phyloP scores from a whole-genome alignment of 1,140 invertebrate species.

The Drosophila biarmipes region DNA sequence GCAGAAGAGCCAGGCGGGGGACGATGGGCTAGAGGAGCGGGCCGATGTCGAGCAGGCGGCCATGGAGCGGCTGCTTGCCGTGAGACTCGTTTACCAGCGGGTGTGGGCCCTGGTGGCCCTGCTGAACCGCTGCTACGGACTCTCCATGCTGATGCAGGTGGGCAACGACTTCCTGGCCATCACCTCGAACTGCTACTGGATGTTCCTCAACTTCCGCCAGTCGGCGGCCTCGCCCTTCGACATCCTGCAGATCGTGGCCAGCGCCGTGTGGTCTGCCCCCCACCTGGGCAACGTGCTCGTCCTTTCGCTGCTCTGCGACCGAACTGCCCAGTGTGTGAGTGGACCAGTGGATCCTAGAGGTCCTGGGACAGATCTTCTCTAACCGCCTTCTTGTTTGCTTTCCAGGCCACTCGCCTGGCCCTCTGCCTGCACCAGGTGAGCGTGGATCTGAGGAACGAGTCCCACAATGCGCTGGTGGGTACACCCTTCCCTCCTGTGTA shows the following conservation, averaged over 20 bases:
- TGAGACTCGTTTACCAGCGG: constrained; percentile 67
- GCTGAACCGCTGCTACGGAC: constrained; percentile 64
- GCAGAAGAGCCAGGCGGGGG: neutral
- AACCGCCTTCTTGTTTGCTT: neutral
- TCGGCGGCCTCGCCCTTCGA: constrained; percentile 52
- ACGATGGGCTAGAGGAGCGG: neutral
- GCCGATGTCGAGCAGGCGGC: constrained; percentile 3
- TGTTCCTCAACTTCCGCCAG: constrained; percentile 74
- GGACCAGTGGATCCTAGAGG: neutral
- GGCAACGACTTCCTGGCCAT: constrained; percentile 81
- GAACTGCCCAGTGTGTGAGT: constrained; percentile 70
- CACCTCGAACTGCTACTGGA: constrained; percentile 82
- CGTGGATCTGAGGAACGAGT: constrained; percentile 69
- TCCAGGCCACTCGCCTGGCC: constrained; percentile 68
- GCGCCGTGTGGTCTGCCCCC: constrained; percentile 66
- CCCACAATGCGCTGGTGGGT: constrained; percentile 75
- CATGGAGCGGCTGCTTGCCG: constrained; percentile 54
- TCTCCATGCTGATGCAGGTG: constrained; percentile 73
- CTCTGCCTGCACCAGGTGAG: constrained; percentile 69
- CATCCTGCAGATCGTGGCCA: constrained; percentile 67
- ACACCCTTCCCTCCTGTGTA: too few species aligned
- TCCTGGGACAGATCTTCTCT: too few species aligned
- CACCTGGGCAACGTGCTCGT: constrained; percentile 73
- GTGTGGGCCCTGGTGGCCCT: constrained; percentile 59
- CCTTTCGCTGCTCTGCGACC: constrained; percentile 71